A percentile compares a stretch with the other conserved stretches of the same genome.
Conservation (phyloP, 2,888 invertebrate genomes). For the Leptarthrus brevirostris region DNA sequence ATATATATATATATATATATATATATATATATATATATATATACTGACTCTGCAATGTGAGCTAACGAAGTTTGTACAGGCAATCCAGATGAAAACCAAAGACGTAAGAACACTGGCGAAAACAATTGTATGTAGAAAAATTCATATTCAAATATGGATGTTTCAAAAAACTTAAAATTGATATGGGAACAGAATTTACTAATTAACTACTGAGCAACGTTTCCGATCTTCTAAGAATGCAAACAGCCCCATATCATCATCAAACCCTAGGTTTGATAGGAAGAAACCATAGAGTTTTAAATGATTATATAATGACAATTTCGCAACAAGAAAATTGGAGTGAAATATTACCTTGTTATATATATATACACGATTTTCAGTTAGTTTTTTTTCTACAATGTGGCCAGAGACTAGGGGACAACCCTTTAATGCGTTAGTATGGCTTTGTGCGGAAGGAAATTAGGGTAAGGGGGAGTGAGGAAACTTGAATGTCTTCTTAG, state of each 20-base stretch:
- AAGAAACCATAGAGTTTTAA: constrained; percentile 49
- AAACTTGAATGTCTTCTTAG: no score
- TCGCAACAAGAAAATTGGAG: neutral
- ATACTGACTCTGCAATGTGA: constrained; percentile 48
- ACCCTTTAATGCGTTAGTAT: no score
- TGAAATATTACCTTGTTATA: constrained; percentile 10
- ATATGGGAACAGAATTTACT: constrained; percentile 49
- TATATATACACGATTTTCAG: no score
- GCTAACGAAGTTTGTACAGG: constrained; percentile 50
- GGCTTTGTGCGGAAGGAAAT: no score
- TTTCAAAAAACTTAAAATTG: constrained; percentile 46
- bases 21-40: no score
- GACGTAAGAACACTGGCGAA: constrained; percentile 45
- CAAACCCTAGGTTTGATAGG: constrained; percentile 49
- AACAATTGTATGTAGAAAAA: constrained; percentile 52
- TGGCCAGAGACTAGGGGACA: no score
- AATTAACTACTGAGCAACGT: constrained; percentile 47
- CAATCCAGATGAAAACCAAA: constrained; percentile 47
- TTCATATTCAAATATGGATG: constrained; percentile 48
- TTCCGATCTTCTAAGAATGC: constrained; percentile 47
- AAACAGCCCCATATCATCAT: constrained; percentile 51
- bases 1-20: no score
- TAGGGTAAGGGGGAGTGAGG: no score
- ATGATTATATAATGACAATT: constrained; percentile 9
- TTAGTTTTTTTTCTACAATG: no score